Conservation (phyloP, 2,113 vertebrate species). For the Larimichthys polyactis region DNA sequence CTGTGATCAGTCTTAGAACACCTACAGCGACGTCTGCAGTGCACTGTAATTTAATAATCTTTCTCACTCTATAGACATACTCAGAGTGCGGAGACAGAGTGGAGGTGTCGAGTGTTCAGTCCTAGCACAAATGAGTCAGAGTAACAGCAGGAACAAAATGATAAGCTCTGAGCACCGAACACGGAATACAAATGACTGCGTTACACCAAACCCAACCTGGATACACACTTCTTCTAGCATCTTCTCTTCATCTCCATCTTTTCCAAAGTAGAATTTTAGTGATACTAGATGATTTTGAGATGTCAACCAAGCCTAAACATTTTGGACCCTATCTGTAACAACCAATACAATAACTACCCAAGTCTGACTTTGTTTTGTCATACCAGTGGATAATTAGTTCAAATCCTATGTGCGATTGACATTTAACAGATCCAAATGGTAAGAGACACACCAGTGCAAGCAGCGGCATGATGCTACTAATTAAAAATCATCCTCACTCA, state of each 20-base stretch:
- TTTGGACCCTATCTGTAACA: background rate
- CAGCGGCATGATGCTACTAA: constrained; percentile 13
- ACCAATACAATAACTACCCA: background rate
- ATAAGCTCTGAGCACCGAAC: constrained; percentile 76
- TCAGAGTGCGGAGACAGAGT: constrained; percentile 36
- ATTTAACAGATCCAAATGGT: constrained; percentile 8
- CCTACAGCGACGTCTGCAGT: constrained; percentile 17
- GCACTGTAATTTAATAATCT: constrained; percentile 53
- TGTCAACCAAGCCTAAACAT: background rate
- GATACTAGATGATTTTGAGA: background rate
- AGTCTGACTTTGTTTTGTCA: background rate
- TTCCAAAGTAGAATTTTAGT: constrained; percentile 7
- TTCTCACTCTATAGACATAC: constrained; percentile 31
- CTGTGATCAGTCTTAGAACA: constrained; percentile 20
- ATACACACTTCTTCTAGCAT: constrained; percentile 9
- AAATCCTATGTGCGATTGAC: constrained; percentile 5
- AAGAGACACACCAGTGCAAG: background rate
- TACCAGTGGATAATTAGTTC: background rate
- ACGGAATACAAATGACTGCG: constrained; percentile 83
- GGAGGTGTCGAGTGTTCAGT: constrained; percentile 39
- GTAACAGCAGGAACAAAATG: constrained; percentile 75
- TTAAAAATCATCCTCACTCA: constrained; percentile 28
- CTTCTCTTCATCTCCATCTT: background rate
- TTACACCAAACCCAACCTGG: constrained; percentile 45
- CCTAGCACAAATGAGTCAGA: constrained; percentile 52